A percentile compares a stretch with the other conserved stretches of the same genome.
Evolutionary conservation across 2,888 invertebrate genomes (phyloP).

Genomic region (Lingula anatina): DNA sequence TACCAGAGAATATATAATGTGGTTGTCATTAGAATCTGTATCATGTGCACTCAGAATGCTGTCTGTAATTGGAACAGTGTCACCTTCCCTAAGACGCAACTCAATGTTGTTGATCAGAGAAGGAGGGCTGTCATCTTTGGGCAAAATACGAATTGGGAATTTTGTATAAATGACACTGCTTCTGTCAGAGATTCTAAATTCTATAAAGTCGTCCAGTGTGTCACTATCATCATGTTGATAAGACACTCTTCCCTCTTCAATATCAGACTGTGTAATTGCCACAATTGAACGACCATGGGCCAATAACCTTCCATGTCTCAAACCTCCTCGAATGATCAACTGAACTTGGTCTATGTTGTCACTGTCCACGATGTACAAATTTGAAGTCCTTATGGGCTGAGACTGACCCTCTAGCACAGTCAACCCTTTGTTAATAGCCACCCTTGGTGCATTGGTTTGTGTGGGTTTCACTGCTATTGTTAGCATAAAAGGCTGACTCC

Average conservation of each 20-base stretch:
- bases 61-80: slow-evolving; percentile 32
- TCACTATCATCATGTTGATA: slow-evolving; percentile 46
- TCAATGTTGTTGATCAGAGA: slow-evolving; percentile 43
- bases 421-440: slow-evolving; percentile 40
- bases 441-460: slow-evolving; percentile 37
- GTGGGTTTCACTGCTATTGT: slow-evolving; percentile 46
- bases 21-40: slow-evolving; percentile 40
- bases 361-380: slow-evolving; percentile 44
- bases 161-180: slow-evolving; percentile 35
- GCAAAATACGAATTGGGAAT: slow-evolving; percentile 45
- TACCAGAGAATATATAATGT: slow-evolving; percentile 38
- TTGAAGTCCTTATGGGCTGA: slow-evolving; percentile 28
- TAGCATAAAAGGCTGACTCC: slow-evolving; percentile 43
- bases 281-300: slow-evolving; percentile 32
- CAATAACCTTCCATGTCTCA: slow-evolving; percentile 38
- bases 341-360: slow-evolving; percentile 42
- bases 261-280: slow-evolving; percentile 38
- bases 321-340: slow-evolving; percentile 42
- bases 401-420: slow-evolving; percentile 47
- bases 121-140: slow-evolving; percentile 49
- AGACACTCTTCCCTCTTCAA: slow-evolving; percentile 31
- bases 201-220: slow-evolving; percentile 38
- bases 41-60: slow-evolving; percentile 41
- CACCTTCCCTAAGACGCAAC: slow-evolving; percentile 42
- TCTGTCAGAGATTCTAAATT: slow-evolving; percentile 44